Percentiles rank a stretch among this genome's conserved stretches.
These are phyloP conservation scores for Mesocricetus auratus DNA, from an alignment of 2,113 vertebrate species.

Conservation along the genomic window DNA sequence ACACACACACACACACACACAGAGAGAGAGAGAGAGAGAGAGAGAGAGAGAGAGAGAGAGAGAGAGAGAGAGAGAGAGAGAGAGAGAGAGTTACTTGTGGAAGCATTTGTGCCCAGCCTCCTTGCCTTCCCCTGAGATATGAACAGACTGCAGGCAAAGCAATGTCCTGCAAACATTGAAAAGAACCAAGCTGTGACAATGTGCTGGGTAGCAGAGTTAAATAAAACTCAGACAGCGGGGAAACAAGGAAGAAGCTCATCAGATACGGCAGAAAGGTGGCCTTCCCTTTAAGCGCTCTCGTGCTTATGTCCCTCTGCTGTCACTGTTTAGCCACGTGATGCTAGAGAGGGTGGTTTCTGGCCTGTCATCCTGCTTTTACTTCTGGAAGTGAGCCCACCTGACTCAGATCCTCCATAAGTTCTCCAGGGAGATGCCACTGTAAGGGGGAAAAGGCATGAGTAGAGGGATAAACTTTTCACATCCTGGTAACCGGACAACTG, in stretches of 20 bases:
- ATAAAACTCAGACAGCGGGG: neutral
- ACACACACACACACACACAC: neutral
- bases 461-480: neutral
- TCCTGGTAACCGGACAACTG: neutral
- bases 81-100: slow-evolving; percentile 40
- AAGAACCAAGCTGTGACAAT: slow-evolving; percentile 7
- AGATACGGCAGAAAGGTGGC: neutral
- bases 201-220: neutral
- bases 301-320: rapidly evolving
- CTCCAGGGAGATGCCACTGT: neutral
- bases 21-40: neutral
- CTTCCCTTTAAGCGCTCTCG: too few relatives aligned
- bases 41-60: neutral
- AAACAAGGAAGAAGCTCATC: neutral
- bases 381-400: neutral
- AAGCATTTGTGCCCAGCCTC: slow-evolving; percentile 8
- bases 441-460: neutral
- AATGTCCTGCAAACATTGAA: neutral
- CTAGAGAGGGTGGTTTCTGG: neutral
- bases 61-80: neutral
- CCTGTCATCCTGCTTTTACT: neutral
- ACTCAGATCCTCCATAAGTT: neutral
- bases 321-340: rapidly evolving
- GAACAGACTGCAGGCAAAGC: slow-evolving; percentile 40
- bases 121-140: neutral